Evolutionary conservation across 2,888 invertebrate genomes (phyloP), one percentile per base, ranked within the genome.

Genomic region (Muschampia plurimacula): DNA sequence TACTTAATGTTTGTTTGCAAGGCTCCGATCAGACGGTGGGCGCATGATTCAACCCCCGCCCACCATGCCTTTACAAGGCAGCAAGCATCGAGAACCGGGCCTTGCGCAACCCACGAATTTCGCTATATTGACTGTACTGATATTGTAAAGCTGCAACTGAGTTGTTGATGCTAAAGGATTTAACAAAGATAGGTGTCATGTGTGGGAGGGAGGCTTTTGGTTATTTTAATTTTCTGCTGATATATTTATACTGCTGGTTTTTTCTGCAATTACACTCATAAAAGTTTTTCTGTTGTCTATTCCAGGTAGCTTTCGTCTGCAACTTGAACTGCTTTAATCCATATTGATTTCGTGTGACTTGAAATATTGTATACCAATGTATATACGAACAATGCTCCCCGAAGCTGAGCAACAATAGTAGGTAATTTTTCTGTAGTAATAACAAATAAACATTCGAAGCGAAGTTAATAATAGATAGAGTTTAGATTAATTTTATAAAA

Each of bases 41-140:
- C 83, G 90, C 84, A 79, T 89, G 90, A 91, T 86, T 90, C 89
- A 89, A 86, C 82, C 39, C 75, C 79, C 86, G 84, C 89, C 89
- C 86, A 86, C 89, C 80, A 74, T 82, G 73, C 80, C 83, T 75
- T 78, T 77, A 81, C 87, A 84, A 84, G 90, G 79, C 84, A 88
- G 81, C 81, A 78, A 78, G 79, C 84, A 88, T 81, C 81, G 78
- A 77, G 82, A 78, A 77, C 76, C 77, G 80, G 78, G 81, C 77
- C 80, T 83, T 82, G 83, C 83, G 82, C 85, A 84, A 85, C 91
- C 90, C 86, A 90, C 90, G 82, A 75, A 60, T 74, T 75, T 76
- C 76, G 77, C 72, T 73, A 81, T 78, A 78, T 80, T 69, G n/a
- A 22, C 55, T n/a, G n/a, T 32, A 22, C 55, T n/a, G n/a, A 62